Base-by-base conservation (phyloP, 30 jellyfish, hydroid and myxozoan genomes). In the Sanderia malayensis region DNA sequence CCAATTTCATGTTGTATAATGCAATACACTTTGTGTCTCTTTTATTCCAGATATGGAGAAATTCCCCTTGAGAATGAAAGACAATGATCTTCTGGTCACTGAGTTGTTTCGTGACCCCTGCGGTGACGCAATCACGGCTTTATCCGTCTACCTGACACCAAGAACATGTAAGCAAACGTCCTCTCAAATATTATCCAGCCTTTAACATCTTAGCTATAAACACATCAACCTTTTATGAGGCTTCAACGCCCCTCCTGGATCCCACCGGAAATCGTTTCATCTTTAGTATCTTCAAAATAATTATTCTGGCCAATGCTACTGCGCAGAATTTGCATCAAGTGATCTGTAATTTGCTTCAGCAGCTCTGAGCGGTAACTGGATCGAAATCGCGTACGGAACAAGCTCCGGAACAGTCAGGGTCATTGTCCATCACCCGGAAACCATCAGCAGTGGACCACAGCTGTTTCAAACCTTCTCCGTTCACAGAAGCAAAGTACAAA, bases 301-400 rank as follows among this genome's bases (percentile, higher is more conserved):
- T n/a, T n/a, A n/a, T n/a, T n/a, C n/a, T n/a, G n/a, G n/a, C n/a
- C n/a, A n/a, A n/a, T n/a, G n/a, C n/a, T n/a, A n/a, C n/a, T n/a
- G n/a, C n/a, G n/a, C n/a, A n/a, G n/a, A n/a, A n/a, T n/a, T n/a
- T n/a, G n/a, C n/a, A n/a, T n/a, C n/a, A n/a, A n/a, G n/a, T n/a
- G n/a, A n/a, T n/a, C n/a, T n/a, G n/a, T n/a, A 0, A 47, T 53
- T 53, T 13, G 22, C 22, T 20, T 31, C 18, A 26, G 9, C 74
- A 91, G 96, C 87, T 24, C 84, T 77, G 27, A 64, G 95, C 80
- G 96, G 96, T 2, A 86, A 85, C 57, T 93, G 99, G 99, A 86
- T 93, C 32, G 99, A 93, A 62, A 85, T 93, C 1, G 99, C 99
- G 7, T 93, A 93, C 62, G 99, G 99, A 1, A 93, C 99, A 41